Evolutionary conservation across 2,797 vertebrate genomes (phyloP).

Genomic region (Catamblyrhynchus diadema): DNA sequence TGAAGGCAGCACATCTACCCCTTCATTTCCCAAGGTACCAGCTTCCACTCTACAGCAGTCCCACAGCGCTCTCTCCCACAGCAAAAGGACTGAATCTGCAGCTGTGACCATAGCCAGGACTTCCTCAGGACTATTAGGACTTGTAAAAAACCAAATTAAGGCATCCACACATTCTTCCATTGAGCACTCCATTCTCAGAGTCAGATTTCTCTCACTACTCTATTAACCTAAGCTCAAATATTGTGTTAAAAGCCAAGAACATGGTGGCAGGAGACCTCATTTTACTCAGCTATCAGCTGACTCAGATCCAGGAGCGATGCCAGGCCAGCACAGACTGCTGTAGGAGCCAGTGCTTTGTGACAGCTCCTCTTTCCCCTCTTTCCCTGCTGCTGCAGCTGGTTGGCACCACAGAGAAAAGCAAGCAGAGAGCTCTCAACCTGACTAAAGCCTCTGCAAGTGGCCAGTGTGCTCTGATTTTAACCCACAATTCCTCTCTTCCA

Average conservation of each 20-base stretch:
- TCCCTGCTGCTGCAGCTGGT: not conserved
- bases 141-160: not conserved
- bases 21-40: not conserved
- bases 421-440: not conserved
- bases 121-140: not conserved
- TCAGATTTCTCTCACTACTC: not conserved
- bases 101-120: not conserved
- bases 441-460: not conserved
- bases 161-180: not conserved
- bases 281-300: slow-evolving; percentile 16
- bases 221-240: slow-evolving; percentile 11
- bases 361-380: not conserved
- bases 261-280: slow-evolving; percentile 18
- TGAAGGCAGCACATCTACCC: not conserved
- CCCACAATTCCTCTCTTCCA: not conserved
- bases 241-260: slow-evolving; percentile 6
- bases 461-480: not conserved
- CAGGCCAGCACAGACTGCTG: not conserved
- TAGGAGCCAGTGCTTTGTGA: not conserved
- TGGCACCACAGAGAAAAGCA: not conserved
- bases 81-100: not conserved
- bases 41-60: not conserved
- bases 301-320: not conserved
- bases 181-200: not conserved
- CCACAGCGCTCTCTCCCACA: not conserved